These are phyloP conservation scores for Bombus pyrosoma DNA, from an alignment of 1,140 invertebrate species.

Conservation along the genomic window DNA sequence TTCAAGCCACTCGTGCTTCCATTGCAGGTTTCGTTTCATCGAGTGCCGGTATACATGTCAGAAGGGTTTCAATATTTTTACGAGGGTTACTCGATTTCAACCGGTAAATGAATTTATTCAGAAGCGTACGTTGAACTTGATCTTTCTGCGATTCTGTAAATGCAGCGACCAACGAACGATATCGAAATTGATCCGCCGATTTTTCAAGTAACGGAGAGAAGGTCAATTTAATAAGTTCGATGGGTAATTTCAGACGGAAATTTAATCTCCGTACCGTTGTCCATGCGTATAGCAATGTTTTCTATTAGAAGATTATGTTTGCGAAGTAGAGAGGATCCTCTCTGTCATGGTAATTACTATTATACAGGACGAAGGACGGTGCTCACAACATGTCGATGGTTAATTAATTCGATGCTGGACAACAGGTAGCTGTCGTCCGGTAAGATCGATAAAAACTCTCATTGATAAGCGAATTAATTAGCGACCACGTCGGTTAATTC, in stretches of 20 bases:
- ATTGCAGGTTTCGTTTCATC: neutral
- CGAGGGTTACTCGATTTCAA: neutral
- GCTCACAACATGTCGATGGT: constrained; percentile 21
- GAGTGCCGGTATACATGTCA: neutral
- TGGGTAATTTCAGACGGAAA: neutral
- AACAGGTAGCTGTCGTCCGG: constrained; percentile 22
- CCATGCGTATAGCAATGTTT: neutral
- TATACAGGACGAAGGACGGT: constrained; percentile 12
- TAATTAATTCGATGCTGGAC: constrained; percentile 44
- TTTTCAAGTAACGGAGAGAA: neutral
- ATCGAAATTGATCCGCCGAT: neutral
- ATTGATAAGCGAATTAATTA: constrained; percentile 50
- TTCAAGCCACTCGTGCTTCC: neutral
- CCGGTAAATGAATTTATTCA: constrained; percentile 1
- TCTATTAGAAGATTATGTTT: constrained; percentile 14
- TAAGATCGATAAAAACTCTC: constrained; percentile 23
- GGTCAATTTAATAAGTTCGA: too few relatives aligned
- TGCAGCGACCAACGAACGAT: neutral
- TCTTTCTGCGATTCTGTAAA: neutral
- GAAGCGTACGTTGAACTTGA: neutral
- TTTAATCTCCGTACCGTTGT: neutral
- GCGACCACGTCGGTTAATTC: constrained; percentile 26
- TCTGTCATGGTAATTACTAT: constrained; percentile 33
- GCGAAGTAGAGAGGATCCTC: neutral
- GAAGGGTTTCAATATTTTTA: neutral